Evolutionary conservation across 1,140 invertebrate species (phyloP), one percentile per base, ranked within the genome.

Genomic region (Chelonus insularis): DNA sequence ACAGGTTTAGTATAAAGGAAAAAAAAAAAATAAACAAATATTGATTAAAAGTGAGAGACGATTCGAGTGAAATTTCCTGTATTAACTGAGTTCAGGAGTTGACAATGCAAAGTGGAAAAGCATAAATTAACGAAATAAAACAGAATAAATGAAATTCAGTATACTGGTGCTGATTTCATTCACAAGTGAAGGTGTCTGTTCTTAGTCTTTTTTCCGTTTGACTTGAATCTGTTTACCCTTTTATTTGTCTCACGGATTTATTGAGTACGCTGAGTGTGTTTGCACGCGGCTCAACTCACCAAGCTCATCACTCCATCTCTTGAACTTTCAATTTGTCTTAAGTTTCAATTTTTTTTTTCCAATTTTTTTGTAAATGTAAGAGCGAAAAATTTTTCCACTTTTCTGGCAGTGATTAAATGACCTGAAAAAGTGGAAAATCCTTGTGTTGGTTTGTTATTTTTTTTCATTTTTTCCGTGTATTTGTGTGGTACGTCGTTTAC

Each of bases 221-320:
- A 29, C 25, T 29, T 29, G 25, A 29, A 29, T 29, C 25, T 34
- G 14, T 39, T 18, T 37, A n/a, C n/a, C 12, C n/a, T 37, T 37
- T 37, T 12, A 37, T 37, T 37, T 29, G 25, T 29, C 25, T 29
- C 25, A 29, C 41, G 12, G 41, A 43, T 43, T 43, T 16, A 43
- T 43, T 43, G 41, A 18, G 41, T 43, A 43, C 41, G 7, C 16
- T 43, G 29, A 57, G 56, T 36, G 56, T 57, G 43, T 57, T 57
- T 57, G 56, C 56, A n/a, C 25, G 29, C 56, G 56, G 32, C 56
- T 57, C 56, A 23, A 57, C 43, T 57, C 29, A 43, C 56, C 56
- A 29, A 57, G 56, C 45, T 57, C 18, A 16, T 14, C 25, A 43
- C 41, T 43, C 41, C 16, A 43, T 14, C 41, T 16, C 41, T 43